A percentile compares a stretch with the other conserved stretches of the same genome.
Evolutionary conservation across 2,113 vertebrate genomes (phyloP).

Genomic region (Sinocyclocheilus anshuiensis): DNA sequence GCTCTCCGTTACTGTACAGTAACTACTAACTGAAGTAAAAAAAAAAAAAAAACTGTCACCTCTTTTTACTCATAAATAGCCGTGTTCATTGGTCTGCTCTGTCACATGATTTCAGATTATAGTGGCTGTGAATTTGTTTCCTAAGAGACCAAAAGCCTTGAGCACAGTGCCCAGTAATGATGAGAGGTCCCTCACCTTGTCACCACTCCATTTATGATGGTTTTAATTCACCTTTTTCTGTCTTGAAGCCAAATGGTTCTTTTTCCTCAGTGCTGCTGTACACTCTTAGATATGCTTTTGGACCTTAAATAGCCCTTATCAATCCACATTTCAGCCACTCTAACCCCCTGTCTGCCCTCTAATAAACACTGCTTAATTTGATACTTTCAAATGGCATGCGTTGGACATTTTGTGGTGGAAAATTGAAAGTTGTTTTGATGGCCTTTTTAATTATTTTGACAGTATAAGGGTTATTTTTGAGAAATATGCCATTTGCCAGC

Average conservation of each 20-base stretch:
- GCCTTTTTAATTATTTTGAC: neutral
- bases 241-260: conserved; percentile 59
- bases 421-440: neutral
- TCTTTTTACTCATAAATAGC: conserved; percentile 46
- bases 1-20: neutral
- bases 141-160: conserved; percentile 65
- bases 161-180: conserved; percentile 69
- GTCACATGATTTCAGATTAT: conserved; percentile 62
- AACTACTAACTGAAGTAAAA: neutral
- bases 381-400: conserved; percentile 10
- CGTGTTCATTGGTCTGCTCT: conserved; percentile 55
- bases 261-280: conserved; percentile 51
- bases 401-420: neutral
- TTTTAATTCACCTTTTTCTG: conserved; percentile 72
- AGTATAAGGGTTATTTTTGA: neutral
- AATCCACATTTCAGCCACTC: conserved; percentile 47
- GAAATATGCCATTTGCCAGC: no score
- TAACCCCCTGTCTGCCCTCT: conserved; percentile 41
- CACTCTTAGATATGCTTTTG: conserved; percentile 62
- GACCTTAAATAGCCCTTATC: conserved; percentile 48
- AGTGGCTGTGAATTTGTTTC: conserved; percentile 61
- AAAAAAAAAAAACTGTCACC: neutral
- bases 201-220: conserved; percentile 67
- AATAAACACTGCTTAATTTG: conserved; percentile 61
- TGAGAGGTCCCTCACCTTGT: conserved; percentile 67